Percentiles rank a stretch among this genome's conserved stretches.
Evolutionary conservation across 2,113 vertebrate genomes (phyloP).

Genomic region (Heliornis fulica): DNA sequence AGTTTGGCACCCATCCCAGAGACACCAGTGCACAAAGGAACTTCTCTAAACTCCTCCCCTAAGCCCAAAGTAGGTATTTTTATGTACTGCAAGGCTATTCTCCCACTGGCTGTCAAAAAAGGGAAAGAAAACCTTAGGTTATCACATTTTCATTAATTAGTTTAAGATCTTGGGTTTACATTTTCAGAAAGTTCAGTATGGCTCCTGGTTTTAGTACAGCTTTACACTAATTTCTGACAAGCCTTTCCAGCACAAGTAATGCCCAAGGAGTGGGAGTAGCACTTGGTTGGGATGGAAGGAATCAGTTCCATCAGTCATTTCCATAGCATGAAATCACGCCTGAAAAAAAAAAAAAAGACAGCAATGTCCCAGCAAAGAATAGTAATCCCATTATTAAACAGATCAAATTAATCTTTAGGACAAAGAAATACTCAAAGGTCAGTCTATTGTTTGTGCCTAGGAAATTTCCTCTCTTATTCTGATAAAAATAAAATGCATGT

Average conservation of each 20-base stretch:
- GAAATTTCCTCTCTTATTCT: background rate
- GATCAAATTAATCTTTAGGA: background rate
- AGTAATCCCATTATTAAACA: slow-evolving; percentile 5
- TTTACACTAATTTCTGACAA: background rate
- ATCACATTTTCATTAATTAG: background rate
- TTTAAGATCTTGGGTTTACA: background rate
- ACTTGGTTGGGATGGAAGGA: background rate
- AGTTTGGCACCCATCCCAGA: background rate
- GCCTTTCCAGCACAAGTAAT: slow-evolving; percentile 16
- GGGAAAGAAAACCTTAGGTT: background rate
- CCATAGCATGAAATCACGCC: background rate
- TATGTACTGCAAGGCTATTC: background rate
- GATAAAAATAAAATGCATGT: background rate
- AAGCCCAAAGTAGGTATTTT: background rate
- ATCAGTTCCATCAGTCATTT: background rate
- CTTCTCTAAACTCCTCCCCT: background rate
- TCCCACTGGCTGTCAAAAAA: background rate
- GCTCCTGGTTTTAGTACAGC: background rate
- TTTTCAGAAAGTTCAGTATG: background rate
- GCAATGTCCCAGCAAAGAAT: background rate
- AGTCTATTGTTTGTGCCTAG: background rate
- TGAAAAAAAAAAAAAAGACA: background rate
- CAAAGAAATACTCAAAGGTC: background rate
- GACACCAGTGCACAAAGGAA: background rate
- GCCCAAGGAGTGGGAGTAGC: background rate